These are phyloP conservation scores for Prionailurus bengalensis DNA, from an alignment of 2,113 vertebrate species.

Conservation along the genomic window DNA sequence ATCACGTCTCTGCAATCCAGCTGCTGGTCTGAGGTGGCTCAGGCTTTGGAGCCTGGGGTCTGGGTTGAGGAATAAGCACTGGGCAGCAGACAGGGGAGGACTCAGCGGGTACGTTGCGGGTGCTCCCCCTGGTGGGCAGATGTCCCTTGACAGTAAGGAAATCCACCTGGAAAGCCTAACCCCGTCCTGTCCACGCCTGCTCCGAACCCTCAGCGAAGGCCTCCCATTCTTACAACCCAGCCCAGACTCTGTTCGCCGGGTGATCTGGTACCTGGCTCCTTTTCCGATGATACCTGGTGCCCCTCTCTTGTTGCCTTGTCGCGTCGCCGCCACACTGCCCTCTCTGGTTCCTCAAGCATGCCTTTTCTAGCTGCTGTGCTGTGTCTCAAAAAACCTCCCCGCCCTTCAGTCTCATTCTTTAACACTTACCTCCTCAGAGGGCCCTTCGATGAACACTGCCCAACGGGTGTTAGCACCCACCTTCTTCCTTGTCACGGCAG, in stretches of 20 bases:
- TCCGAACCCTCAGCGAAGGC: not conserved
- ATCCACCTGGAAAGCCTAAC: not conserved
- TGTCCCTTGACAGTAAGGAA: not conserved
- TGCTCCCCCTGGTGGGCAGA: constrained; percentile 80
- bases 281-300: not conserved
- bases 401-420: not conserved
- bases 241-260: not conserved
- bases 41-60: not conserved
- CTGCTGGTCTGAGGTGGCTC: not conserved
- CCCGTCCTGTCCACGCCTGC: not conserved
- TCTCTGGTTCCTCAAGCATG: not conserved
- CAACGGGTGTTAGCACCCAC: not conserved
- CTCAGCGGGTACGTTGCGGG: not conserved
- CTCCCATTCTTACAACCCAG: not conserved
- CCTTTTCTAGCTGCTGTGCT: not conserved
- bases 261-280: not conserved
- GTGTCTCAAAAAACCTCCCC: not conserved
- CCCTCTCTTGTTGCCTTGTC: not conserved
- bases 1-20: not conserved
- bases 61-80: not conserved
- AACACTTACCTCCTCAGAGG: not conserved
- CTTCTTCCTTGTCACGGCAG: not conserved
- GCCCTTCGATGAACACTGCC: not conserved
- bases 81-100: not conserved
- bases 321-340: not conserved